A percentile compares a stretch with the other conserved stretches of the same genome.
These are phyloP conservation scores for Dioctria linearis DNA, from an alignment of 2,888 invertebrate species.

Conservation along the genomic window DNA sequence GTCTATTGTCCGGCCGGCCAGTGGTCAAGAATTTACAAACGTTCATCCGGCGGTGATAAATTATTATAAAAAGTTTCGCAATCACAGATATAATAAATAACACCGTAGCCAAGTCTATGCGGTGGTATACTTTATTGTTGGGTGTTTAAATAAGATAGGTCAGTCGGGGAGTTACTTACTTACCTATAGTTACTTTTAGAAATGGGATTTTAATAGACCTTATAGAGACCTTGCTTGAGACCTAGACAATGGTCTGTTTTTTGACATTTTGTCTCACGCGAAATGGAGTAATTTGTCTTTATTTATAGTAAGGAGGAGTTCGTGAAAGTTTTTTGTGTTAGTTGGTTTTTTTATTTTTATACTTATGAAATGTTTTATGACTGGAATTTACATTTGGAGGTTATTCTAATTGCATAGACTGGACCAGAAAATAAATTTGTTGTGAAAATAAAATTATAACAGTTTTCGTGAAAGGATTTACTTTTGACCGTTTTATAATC, in stretches of 20 bases:
- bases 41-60: conserved; percentile 43
- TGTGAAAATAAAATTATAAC: too few species aligned
- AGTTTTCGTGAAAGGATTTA: too few species aligned
- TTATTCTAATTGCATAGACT: too few species aligned
- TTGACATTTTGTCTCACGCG: conserved; percentile 33
- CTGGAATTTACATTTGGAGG: too few species aligned
- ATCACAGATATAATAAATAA: conserved; percentile 15
- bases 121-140: not conserved
- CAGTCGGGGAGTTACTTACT: not conserved
- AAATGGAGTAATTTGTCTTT: too few species aligned
- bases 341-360: too few species aligned
- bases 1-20: conserved; percentile 7
- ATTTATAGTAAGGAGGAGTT: too few species aligned
- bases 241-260: conserved; percentile 25
- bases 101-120: not conserved
- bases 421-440: too few species aligned
- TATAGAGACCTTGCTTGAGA: conserved; percentile 12
- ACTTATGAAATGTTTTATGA: too few species aligned
- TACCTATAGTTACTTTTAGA: not conserved
- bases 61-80: conserved; percentile 33
- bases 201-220: conserved; percentile 20
- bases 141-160: not conserved
- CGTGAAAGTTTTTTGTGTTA: too few species aligned
- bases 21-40: conserved; percentile 38
- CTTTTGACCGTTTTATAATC: too few species aligned